phyloP scores from a whole-genome alignment of 2,888 invertebrate species.

The Ormyrus thymus region DNA sequence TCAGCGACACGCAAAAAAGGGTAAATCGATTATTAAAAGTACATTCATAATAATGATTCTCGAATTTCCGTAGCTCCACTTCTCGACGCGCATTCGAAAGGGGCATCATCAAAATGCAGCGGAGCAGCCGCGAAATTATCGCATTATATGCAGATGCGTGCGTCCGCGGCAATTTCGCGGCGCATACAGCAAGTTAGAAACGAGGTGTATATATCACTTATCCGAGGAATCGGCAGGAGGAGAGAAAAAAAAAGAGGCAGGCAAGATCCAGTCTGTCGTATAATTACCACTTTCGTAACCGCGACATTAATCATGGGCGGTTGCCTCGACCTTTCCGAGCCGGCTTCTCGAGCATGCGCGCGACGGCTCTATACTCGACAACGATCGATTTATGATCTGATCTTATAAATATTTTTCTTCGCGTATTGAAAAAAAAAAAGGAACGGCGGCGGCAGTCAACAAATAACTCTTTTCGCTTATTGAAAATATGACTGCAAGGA shows the following conservation, averaged over 20 bases:
- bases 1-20: background rate
- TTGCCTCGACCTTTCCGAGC: slow-evolving; percentile 54
- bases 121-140: slow-evolving; percentile 16
- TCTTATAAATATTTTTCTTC: slow-evolving; percentile 51
- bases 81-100: background rate
- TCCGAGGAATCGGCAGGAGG: slow-evolving; percentile 27
- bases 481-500: slow-evolving; percentile 24
- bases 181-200: slow-evolving; percentile 32
- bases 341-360: background rate
- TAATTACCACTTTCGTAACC: slow-evolving; percentile 55
- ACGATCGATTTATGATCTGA: slow-evolving; percentile 52
- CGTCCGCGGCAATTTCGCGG: slow-evolving; percentile 14
- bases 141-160: slow-evolving; percentile 39
- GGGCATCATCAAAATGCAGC: no score
- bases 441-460: slow-evolving; percentile 15
- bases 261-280: slow-evolving; percentile 50
- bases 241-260: slow-evolving; percentile 5
- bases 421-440: slow-evolving; percentile 45
- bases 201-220: slow-evolving; percentile 46
- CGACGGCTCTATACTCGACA: slow-evolving; percentile 23
- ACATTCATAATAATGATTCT: slow-evolving; percentile 7
- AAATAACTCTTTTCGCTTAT: slow-evolving; percentile 32
- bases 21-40: slow-evolving; percentile 3
- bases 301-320: slow-evolving; percentile 50
- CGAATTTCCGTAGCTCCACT: background rate